Conservation (phyloP, 2,888 invertebrate genomes). For the Sympetrum striolatum region DNA sequence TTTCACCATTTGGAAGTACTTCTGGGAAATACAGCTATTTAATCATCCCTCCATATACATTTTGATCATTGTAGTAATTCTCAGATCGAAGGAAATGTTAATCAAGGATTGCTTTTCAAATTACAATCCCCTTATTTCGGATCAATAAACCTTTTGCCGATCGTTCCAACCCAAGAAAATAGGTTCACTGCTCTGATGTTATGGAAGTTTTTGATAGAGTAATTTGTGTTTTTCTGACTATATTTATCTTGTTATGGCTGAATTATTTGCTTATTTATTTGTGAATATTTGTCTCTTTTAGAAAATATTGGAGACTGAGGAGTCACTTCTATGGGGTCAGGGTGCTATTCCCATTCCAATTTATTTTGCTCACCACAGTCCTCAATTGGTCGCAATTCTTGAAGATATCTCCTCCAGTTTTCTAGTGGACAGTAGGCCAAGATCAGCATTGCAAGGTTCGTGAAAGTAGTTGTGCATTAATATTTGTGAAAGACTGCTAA, state of each 20-base stretch:
- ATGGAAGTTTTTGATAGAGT: too few species aligned
- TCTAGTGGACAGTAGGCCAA: slow-evolving; percentile 72
- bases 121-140: too few species aligned
- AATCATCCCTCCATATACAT: too few species aligned
- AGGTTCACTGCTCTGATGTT: too few species aligned
- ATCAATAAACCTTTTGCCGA: too few species aligned
- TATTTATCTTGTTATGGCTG: neutral
- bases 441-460: slow-evolving; percentile 75
- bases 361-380: slow-evolving; percentile 82
- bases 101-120: too few species aligned
- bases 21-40: too few species aligned
- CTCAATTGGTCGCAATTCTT: slow-evolving; percentile 76
- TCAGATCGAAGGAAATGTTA: too few species aligned
- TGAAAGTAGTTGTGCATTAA: neutral
- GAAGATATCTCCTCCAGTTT: slow-evolving; percentile 75
- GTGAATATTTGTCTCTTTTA: slow-evolving; percentile 56
- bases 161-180: too few species aligned
- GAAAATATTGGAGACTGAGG: slow-evolving; percentile 80
- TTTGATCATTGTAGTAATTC: too few species aligned
- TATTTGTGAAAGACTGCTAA: neutral
- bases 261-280: neutral
- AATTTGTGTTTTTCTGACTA: too few species aligned
- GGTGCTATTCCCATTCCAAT: slow-evolving; percentile 80
- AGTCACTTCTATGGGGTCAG: slow-evolving; percentile 77
- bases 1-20: neutral